These are phyloP conservation scores for Diarsia rubi DNA, from an alignment of 2,888 invertebrate genomes.

Conservation along the genomic window DNA sequence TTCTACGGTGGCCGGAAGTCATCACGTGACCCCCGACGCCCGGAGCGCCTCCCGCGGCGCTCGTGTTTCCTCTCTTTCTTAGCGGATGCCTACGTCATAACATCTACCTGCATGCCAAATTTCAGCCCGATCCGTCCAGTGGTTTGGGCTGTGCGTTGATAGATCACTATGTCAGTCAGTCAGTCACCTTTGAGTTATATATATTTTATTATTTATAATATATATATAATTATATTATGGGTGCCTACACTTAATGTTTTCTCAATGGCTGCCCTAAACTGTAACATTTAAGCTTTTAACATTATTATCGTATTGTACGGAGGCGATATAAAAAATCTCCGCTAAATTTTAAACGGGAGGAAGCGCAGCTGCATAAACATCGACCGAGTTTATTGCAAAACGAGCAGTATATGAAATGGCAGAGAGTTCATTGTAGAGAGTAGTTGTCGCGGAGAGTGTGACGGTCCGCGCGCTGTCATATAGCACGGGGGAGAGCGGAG, in stretches of 20 bases:
- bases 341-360: slow-evolving; percentile 49
- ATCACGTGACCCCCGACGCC: no score
- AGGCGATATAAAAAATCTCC: slow-evolving; percentile 69
- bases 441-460: neutral
- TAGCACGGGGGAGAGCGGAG: neutral
- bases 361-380: slow-evolving; percentile 72
- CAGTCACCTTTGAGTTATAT: no score
- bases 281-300: slow-evolving; percentile 85
- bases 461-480: neutral
- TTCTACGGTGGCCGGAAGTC: no score
- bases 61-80: no score
- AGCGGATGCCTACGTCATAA: no score
- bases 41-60: no score
- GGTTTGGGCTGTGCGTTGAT: no score
- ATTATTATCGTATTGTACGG: slow-evolving; percentile 81
- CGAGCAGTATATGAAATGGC: neutral
- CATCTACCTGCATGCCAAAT: no score
- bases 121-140: no score
- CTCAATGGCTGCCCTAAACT: slow-evolving; percentile 78
- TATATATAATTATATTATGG: neutral
- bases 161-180: no score
- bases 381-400: slow-evolving; percentile 13
- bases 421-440: slow-evolving; percentile 25
- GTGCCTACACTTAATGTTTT: slow-evolving; percentile 43
- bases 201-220: no score